A percentile compares a stretch with the other conserved stretches of the same genome.
Conservation (phyloP, 2,888 invertebrate genomes). For the Orthosia gracilis region DNA sequence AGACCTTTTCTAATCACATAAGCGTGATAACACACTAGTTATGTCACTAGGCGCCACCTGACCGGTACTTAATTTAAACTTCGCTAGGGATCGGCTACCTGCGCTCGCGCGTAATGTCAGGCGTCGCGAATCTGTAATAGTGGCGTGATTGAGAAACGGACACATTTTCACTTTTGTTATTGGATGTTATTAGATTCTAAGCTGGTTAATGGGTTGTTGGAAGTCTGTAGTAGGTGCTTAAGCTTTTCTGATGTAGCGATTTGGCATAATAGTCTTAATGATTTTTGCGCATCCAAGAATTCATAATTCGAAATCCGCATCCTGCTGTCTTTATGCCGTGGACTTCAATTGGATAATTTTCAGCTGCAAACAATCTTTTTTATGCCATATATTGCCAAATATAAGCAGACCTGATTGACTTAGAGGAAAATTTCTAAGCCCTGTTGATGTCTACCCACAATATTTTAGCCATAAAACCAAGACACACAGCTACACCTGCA, state of each 20-base stretch:
- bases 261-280: not conserved
- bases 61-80: slow-evolving; percentile 32
- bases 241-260: not conserved
- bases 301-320: too few relatives aligned
- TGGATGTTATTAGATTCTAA: slow-evolving; percentile 26
- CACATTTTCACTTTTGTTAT: slow-evolving; percentile 58
- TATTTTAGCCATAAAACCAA: not conserved
- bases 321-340: too few relatives aligned
- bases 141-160: slow-evolving; percentile 44
- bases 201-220: slow-evolving; percentile 6
- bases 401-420: too few relatives aligned
- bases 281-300: too few relatives aligned
- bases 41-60: slow-evolving; percentile 27
- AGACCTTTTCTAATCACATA: slow-evolving; percentile 8
- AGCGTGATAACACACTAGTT: slow-evolving; percentile 31
- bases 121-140: slow-evolving; percentile 53
- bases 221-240: not conserved
- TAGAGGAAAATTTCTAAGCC: not conserved
- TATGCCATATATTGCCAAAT: too few relatives aligned
- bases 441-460: not conserved
- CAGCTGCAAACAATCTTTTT: too few relatives aligned
- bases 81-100: slow-evolving; percentile 34
- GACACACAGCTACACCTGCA: not conserved
- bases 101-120: slow-evolving; percentile 47
- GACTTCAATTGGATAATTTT: too few relatives aligned